These are phyloP conservation scores for Meda fulgida DNA, from an alignment of 2,797 vertebrate genomes.

Conservation along the genomic window DNA sequence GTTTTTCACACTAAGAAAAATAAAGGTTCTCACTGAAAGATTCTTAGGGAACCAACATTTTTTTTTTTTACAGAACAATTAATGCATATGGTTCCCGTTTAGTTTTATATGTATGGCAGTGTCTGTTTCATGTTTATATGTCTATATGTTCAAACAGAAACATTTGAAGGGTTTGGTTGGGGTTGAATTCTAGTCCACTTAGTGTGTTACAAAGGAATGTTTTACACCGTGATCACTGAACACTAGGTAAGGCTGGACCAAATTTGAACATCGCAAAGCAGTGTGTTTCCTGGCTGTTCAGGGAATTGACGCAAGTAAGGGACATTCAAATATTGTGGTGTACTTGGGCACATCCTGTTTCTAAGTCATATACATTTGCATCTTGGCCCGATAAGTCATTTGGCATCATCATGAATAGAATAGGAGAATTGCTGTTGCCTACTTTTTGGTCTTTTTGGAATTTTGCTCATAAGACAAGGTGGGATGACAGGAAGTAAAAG, in stretches of 20 bases:
- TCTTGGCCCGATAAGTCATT: not conserved
- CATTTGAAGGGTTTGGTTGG: conserved; percentile 7
- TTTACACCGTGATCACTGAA: not conserved
- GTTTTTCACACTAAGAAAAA: not conserved
- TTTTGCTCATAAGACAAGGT: not conserved
- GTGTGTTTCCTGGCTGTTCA: conserved; percentile 31
- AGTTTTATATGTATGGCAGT: conserved; percentile 5
- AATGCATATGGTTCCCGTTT: not conserved
- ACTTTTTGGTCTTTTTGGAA: not conserved
- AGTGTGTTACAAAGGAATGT: not conserved
- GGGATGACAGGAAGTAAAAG: not conserved
- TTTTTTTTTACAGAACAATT: not conserved
- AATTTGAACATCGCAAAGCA: conserved; percentile 25
- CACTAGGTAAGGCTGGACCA: not conserved
- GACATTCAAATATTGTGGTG: conserved; percentile 26
- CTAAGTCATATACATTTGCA: conserved; percentile 1
- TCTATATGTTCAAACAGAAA: not conserved
- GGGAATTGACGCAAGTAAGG: conserved; percentile 11
- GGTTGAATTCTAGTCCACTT: not conserved
- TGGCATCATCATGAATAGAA: not conserved
- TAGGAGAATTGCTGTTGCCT: not conserved
- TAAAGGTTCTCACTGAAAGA: not conserved
- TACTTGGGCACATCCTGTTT: conserved; percentile 3
- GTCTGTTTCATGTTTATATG: not conserved
- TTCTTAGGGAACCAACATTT: not conserved